Evolutionary conservation across 2,797 vertebrate genomes (phyloP).

Genomic region (Philypnodon macrostomus): DNA sequence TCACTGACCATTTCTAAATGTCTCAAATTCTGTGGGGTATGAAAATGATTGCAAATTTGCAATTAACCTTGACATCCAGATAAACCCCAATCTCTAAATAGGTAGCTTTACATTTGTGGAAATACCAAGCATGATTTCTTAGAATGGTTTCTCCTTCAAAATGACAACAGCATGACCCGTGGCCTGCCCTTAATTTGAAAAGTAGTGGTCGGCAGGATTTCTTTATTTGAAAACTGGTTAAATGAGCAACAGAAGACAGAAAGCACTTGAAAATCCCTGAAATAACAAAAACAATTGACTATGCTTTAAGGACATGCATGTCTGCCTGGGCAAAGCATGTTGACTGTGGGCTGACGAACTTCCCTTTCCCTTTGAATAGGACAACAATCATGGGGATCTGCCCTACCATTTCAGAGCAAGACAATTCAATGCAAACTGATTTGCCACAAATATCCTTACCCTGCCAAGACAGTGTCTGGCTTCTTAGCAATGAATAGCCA

Average conservation of each 20-base stretch:
- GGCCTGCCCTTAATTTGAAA: slow-evolving; percentile 68
- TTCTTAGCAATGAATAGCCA: slow-evolving; percentile 86
- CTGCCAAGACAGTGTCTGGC: slow-evolving; percentile 76
- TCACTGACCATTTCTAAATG: slow-evolving; percentile 73
- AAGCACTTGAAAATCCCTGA: slow-evolving; percentile 79
- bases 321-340: slow-evolving; percentile 69
- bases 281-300: slow-evolving; percentile 72
- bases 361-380: slow-evolving; percentile 71
- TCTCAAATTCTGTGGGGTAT: slow-evolving; percentile 77
- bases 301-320: slow-evolving; percentile 76
- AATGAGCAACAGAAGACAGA: slow-evolving; percentile 74
- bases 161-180: slow-evolving; percentile 70
- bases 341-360: slow-evolving; percentile 64
- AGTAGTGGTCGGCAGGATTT: slow-evolving; percentile 68
- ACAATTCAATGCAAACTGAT: slow-evolving; percentile 69
- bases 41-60: slow-evolving; percentile 81
- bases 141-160: slow-evolving; percentile 66
- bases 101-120: slow-evolving; percentile 78
- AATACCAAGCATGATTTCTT: slow-evolving; percentile 73
- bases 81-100: slow-evolving; percentile 76
- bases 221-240: slow-evolving; percentile 71
- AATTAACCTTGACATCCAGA: slow-evolving; percentile 82
- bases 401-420: slow-evolving; percentile 70
- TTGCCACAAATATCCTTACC: slow-evolving; percentile 71
- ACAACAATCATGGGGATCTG: slow-evolving; percentile 73